Evolutionary conservation across 2,797 vertebrate genomes (phyloP), one percentile per base, ranked within the genome.

Genomic region (Chanos chanos): DNA sequence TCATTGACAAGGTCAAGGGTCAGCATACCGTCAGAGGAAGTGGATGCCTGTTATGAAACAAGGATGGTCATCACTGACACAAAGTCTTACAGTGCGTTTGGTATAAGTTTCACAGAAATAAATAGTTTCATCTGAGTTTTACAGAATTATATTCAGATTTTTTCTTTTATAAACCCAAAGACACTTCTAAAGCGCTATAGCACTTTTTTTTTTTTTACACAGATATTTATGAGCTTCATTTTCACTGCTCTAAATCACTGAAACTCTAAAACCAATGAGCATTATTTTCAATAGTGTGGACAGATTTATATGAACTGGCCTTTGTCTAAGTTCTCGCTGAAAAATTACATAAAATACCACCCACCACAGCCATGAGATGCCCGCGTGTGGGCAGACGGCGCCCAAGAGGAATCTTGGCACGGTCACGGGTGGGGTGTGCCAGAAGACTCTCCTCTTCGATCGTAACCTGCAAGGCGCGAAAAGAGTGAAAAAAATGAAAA

Each of bases 1-100:
- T 95, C 91, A 0, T 95, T 89, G 16, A 98, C 96, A 64, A 99
- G 84, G 85, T 97, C 95, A 0, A 97, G 88, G 6, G 94, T 96
- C 82, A 97, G 78, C 92, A 93, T 92, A 53, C 94, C 94, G 0
- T 94, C 92, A 0, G 93, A 94, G 70, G 94, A 95, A 56, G 92
- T 92, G 40, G 95, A 97, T 5, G 92, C 94, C 96, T 98, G 75
- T 3, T 18, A 12, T 7, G 43, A 22, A 9, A 8, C 28, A 40
- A 16, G 5, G 8, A 8, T 24, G 10, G 2, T 31, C n/a, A 57
- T 31, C 5, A 54, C 25, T 10, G 22, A 44, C 6, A 21, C 5
- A 21, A 60, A 22, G 25, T 60, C n/a, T 1, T 50, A 4, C 7
- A 9, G 18, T 5, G 18, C 19, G 8, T 22, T 43, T 12, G 43